Evolutionary conservation across 2,113 vertebrate genomes (phyloP).

Genomic region (Physeter macrocephalus): DNA sequence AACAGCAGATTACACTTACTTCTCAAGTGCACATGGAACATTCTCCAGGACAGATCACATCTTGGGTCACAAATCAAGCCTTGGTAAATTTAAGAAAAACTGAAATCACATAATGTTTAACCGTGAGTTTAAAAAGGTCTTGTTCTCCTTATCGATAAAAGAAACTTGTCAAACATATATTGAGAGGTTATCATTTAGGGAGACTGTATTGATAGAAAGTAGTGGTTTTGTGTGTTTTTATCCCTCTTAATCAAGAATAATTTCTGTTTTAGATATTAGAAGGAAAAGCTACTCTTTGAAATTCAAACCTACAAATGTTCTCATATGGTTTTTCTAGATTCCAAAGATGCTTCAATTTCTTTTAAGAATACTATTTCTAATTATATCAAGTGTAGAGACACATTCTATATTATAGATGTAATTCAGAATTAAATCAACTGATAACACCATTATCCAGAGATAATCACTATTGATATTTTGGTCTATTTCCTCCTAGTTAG

Average conservation of each 20-base stretch:
- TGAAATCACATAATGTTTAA: too few species aligned
- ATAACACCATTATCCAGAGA: neutral
- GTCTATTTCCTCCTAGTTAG: neutral
- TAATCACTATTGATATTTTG: neutral
- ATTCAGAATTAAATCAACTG: neutral
- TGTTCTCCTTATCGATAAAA: neutral
- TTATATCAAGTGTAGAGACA: neutral
- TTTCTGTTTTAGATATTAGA: conserved; percentile 1
- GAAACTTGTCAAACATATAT: neutral
- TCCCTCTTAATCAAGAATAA: neutral
- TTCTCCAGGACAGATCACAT: too few species aligned
- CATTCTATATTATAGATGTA: neutral
- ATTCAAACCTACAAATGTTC: conserved; percentile 25
- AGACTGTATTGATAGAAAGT: neutral
- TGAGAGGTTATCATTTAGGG: neutral
- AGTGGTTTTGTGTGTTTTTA: neutral
- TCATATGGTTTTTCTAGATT: neutral
- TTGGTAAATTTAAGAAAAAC: too few species aligned
- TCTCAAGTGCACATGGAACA: too few species aligned
- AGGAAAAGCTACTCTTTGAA: neutral
- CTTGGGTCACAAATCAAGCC: too few species aligned
- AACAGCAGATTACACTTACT: too few species aligned
- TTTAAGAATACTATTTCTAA: neutral
- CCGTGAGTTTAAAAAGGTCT: neutral
- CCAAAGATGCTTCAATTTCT: conserved; percentile 8